Evolutionary conservation across 1,140 invertebrate species (phyloP).

Genomic region (Plectrocnemia conspersa): DNA sequence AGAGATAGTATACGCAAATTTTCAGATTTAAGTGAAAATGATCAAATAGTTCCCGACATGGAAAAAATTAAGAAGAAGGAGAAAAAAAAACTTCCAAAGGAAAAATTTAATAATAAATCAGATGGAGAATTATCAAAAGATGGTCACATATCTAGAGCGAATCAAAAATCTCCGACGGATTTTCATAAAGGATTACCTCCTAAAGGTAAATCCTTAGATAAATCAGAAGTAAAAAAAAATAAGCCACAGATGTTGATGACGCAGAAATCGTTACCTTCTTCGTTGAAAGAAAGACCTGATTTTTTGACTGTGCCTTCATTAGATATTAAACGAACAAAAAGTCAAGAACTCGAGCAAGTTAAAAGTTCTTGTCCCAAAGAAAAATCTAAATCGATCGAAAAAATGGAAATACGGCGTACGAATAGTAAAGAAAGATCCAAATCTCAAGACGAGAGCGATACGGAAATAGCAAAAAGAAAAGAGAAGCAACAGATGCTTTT

Average conservation of each 20-base stretch:
- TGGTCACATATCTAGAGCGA: slow-evolving; percentile 29
- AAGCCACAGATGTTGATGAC: slow-evolving; percentile 43
- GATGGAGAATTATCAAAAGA: slow-evolving; percentile 39
- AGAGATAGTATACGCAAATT: slow-evolving; percentile 50
- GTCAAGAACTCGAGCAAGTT: slow-evolving; percentile 56
- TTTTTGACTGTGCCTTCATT: slow-evolving; percentile 52
- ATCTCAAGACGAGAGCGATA: slow-evolving; percentile 63
- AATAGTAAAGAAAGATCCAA: slow-evolving; percentile 62
- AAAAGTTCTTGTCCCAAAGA: slow-evolving; percentile 56
- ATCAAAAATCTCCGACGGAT: slow-evolving; percentile 16
- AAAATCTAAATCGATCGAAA: slow-evolving; percentile 61
- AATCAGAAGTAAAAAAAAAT: slow-evolving; percentile 46
- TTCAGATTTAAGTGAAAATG: slow-evolving; percentile 51
- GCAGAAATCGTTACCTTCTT: slow-evolving; percentile 51
- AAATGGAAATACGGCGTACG: slow-evolving; percentile 55
- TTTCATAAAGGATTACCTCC: slow-evolving; percentile 29
- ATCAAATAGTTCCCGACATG: slow-evolving; percentile 59
- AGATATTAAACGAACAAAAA: slow-evolving; percentile 59
- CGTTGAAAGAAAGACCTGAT: slow-evolving; percentile 49
- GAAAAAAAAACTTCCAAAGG: slow-evolving; percentile 47
- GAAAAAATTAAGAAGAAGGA: slow-evolving; percentile 51
- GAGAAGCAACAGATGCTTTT: slow-evolving; percentile 67
- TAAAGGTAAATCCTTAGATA: slow-evolving; percentile 49
- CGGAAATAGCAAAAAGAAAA: slow-evolving; percentile 62
- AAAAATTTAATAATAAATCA: slow-evolving; percentile 45